These are phyloP conservation scores for Eulithis testata DNA, from an alignment of 2,888 invertebrate genomes.

Conservation along the genomic window DNA sequence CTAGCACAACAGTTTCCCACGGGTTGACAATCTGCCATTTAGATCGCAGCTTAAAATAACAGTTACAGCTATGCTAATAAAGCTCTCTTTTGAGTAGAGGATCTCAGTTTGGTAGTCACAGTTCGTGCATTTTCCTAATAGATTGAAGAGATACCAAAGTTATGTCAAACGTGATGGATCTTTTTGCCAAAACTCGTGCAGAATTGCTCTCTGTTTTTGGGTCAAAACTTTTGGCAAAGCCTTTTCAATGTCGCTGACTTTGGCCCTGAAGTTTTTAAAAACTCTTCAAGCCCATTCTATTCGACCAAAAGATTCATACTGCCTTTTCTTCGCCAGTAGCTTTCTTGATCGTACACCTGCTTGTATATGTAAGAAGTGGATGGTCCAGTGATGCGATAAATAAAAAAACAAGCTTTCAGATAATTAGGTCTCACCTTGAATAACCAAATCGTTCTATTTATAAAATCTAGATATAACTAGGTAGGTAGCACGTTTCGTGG, in stretches of 20 bases:
- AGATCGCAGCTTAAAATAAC: conserved; percentile 27
- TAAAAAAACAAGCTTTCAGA: neutral
- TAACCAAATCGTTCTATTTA: conserved; percentile 28
- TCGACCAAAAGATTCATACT: too few relatives aligned
- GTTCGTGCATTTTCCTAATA: conserved; percentile 39
- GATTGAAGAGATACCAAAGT: conserved; percentile 62
- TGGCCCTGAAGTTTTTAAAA: conserved; percentile 3
- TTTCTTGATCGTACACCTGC: too few relatives aligned
- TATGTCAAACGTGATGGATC: conserved; percentile 61
- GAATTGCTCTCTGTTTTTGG: conserved; percentile 40
- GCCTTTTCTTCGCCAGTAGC: too few relatives aligned
- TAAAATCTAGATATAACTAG: conserved; percentile 24
- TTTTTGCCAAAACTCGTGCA: conserved; percentile 46
- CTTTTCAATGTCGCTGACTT: conserved; percentile 18
- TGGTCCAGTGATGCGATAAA: too few relatives aligned
- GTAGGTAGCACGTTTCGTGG: conserved; percentile 39
- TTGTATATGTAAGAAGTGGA: too few relatives aligned
- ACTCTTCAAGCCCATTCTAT: neutral
- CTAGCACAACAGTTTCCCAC: conserved; percentile 36
- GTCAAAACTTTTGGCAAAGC: conserved; percentile 36
- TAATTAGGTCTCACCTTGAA: conserved; percentile 13
- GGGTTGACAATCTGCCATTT: conserved; percentile 25
- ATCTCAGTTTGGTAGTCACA: conserved; percentile 7
- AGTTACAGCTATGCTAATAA: conserved; percentile 26
- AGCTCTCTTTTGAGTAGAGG: conserved; percentile 12